These are phyloP conservation scores for Aurelia sp. DNA, from an alignment of 30 jellyfish, hydroid and myxozoan species.

Conservation along the genomic window DNA sequence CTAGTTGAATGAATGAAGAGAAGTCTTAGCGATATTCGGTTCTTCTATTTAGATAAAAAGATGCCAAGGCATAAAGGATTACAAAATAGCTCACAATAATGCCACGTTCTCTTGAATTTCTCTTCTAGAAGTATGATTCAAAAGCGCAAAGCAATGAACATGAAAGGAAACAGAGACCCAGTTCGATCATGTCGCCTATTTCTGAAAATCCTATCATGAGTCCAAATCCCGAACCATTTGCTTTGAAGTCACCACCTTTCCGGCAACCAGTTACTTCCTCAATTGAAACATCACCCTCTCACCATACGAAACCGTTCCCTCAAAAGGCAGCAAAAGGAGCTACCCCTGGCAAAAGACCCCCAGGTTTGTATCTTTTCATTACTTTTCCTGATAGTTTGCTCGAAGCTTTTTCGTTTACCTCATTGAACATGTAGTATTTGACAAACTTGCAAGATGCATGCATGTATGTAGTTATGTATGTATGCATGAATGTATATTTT, in stretches of 20 bases:
- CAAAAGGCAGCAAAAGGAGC: slow-evolving; percentile 25
- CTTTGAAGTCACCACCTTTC: slow-evolving; percentile 30
- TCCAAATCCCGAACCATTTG: slow-evolving; percentile 26
- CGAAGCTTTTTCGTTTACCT: no score
- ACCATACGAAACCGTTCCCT: slow-evolving; percentile 7
- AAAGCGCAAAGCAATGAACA: background rate
- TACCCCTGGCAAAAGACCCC: slow-evolving; percentile 40
- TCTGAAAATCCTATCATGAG: slow-evolving; percentile 34
- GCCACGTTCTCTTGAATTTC: no score
- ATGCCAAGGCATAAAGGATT: no score
- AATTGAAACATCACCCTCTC: slow-evolving; percentile 16
- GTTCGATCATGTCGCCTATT: slow-evolving; percentile 41
- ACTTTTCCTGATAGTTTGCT: no score
- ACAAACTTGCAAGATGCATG: no score
- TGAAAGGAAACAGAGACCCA: background rate
- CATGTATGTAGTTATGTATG: no score
- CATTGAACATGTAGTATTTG: no score
- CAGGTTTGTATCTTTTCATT: slow-evolving; percentile 1
- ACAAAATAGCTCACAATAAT: no score
- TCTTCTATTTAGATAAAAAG: no score
- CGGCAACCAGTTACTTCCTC: background rate
- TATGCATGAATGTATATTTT: no score
- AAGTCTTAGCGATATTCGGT: no score
- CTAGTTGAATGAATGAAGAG: no score
- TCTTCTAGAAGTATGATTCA: slow-evolving; percentile 18